Conservation (phyloP, 2,113 vertebrate genomes). For the Chionis minor region DNA sequence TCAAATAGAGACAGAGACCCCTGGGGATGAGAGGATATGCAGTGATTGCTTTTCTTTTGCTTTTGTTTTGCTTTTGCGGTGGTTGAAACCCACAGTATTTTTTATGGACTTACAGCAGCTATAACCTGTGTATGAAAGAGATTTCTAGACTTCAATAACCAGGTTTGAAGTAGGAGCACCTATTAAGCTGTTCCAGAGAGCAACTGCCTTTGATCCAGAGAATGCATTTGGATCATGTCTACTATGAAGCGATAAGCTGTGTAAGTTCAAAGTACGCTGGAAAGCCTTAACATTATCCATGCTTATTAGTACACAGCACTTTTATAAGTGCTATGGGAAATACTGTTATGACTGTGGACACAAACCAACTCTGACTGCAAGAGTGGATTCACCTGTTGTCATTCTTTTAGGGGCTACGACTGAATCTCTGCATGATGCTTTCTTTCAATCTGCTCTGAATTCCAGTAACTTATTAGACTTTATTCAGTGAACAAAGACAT, state of each 20-base stretch:
- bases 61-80: background rate
- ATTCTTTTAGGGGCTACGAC: background rate
- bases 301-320: background rate
- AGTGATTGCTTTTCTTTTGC: background rate
- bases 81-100: background rate
- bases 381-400: background rate
- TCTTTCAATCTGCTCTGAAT: background rate
- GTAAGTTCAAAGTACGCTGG: background rate
- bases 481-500: background rate
- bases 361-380: background rate
- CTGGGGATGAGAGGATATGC: background rate
- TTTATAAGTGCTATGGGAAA: background rate
- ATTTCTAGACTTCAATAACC: background rate
- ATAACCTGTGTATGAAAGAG: background rate
- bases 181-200: background rate
- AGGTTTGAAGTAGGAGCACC: background rate
- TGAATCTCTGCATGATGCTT: accelerated
- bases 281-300: background rate
- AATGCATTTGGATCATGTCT: background rate
- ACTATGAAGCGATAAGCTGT: conserved; percentile 9
- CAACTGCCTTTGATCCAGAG: background rate
- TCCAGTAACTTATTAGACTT: background rate
- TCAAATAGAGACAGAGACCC: background rate
- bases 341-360: background rate
- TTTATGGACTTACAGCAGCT: background rate